These are phyloP conservation scores for Sebastes taczanowskii DNA, from an alignment of 2,797 vertebrate genomes.

Conservation along the genomic window DNA sequence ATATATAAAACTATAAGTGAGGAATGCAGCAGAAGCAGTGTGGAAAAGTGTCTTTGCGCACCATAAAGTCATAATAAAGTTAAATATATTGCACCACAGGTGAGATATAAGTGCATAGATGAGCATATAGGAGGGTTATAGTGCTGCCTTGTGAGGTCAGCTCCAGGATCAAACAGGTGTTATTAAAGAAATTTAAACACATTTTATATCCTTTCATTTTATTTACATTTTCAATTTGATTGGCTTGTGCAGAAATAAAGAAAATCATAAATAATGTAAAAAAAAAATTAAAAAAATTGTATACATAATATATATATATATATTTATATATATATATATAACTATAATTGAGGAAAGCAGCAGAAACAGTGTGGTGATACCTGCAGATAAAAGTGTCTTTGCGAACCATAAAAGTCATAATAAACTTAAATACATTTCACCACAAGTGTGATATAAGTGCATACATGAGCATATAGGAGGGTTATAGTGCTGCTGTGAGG, in stretches of 20 bases:
- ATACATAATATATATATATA: neutral
- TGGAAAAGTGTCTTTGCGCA: neutral
- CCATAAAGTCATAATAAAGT: neutral
- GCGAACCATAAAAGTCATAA: neutral
- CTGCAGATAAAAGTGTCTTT: neutral
- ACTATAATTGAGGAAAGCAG: neutral
- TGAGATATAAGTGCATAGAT: no score
- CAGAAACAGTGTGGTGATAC: fast-evolving
- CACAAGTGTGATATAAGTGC: neutral
- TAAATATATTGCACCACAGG: neutral
- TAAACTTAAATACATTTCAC: neutral
- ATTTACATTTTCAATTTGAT: no score
- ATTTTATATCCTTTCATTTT: no score
- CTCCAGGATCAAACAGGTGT: neutral
- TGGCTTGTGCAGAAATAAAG: no score
- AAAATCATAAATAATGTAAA: no score
- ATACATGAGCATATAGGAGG: no score
- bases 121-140: no score
- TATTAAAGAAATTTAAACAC: neutral
- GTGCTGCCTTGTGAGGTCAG: no score
- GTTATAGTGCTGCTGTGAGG: no score
- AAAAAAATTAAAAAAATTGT: neutral
- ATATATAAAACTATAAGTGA: no score
- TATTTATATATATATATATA: no score
- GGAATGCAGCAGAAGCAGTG: neutral